Percentiles rank a stretch among this genome's conserved stretches.
Conservation (phyloP, 2,113 vertebrate species). For the Charina bottae region DNA sequence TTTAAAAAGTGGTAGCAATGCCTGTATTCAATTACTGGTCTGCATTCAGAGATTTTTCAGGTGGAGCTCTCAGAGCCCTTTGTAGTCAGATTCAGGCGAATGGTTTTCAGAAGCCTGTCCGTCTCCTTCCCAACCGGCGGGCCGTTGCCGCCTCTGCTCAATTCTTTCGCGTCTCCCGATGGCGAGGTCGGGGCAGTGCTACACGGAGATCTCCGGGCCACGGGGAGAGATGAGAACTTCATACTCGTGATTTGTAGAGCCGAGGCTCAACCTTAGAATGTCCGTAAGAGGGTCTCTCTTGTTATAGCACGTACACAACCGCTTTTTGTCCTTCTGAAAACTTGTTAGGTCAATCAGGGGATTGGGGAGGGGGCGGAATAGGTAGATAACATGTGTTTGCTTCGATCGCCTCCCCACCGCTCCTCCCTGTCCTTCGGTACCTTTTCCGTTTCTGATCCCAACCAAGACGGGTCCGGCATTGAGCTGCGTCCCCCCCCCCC, state of each 20-base stretch:
- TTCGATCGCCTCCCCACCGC: not conserved
- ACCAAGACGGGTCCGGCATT: not conserved
- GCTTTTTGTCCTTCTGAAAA: not conserved
- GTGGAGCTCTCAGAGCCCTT: not conserved
- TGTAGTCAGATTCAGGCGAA: not conserved
- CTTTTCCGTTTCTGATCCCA: not conserved
- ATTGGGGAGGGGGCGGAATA: not conserved
- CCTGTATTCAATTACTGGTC: not conserved
- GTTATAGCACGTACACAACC: not conserved
- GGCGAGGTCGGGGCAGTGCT: not conserved
- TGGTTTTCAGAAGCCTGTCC: not conserved
- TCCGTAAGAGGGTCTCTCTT: not conserved
- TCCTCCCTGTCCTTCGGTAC: not conserved
- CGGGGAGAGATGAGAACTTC: not conserved
- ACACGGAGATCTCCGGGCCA: not conserved
- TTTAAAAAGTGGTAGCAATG: not conserved
- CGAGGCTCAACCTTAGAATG: not conserved
- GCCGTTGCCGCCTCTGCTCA: not conserved
- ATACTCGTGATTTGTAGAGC: not conserved
- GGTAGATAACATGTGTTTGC: not conserved
- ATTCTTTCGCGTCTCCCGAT: not conserved
- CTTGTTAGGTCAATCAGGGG: not conserved
- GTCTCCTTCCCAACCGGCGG: not conserved
- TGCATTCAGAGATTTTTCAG: not conserved
- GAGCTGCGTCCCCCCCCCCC: not conserved